Conservation (phyloP, 2,113 vertebrate species). For the Eptatretus burgeri region DNA sequence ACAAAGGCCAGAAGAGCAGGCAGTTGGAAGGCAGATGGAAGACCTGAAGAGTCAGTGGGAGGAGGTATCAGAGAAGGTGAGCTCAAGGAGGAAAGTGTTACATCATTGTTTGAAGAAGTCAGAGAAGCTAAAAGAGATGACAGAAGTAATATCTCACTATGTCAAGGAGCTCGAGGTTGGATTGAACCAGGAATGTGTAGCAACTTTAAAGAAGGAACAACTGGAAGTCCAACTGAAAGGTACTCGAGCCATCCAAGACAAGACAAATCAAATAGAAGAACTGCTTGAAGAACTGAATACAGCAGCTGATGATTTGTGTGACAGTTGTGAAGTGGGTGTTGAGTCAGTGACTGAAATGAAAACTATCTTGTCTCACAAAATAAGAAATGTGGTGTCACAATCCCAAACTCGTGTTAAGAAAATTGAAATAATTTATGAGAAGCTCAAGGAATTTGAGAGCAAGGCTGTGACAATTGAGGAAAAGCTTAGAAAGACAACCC, state of each 20-base stretch:
- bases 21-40: slow-evolving; percentile 35
- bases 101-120: slow-evolving; percentile 48
- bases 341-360: slow-evolving; percentile 66
- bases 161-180: slow-evolving; percentile 35
- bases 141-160: slow-evolving; percentile 40
- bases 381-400: slow-evolving; percentile 40
- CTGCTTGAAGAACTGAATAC: slow-evolving; percentile 48
- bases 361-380: slow-evolving; percentile 38
- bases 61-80: slow-evolving; percentile 26
- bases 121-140: slow-evolving; percentile 41
- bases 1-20: slow-evolving; percentile 18
- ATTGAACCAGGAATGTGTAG: slow-evolving; percentile 24
- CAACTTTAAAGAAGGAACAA: slow-evolving; percentile 32
- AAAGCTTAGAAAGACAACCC: slow-evolving; percentile 57
- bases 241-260: slow-evolving; percentile 31
- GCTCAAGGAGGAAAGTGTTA: slow-evolving; percentile 27
- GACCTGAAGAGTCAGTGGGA: slow-evolving; percentile 55
- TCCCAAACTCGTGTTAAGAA: slow-evolving; percentile 33
- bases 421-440: slow-evolving; percentile 55
- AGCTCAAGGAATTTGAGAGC: slow-evolving; percentile 75
- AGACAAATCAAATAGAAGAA: slow-evolving; percentile 49
- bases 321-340: slow-evolving; percentile 44
- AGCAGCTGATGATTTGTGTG: slow-evolving; percentile 48
- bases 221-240: slow-evolving; percentile 44
- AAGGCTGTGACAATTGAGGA: slow-evolving; percentile 54